Conservation (phyloP, 1,140 invertebrate genomes). For the Tetramorium alpestre region DNA sequence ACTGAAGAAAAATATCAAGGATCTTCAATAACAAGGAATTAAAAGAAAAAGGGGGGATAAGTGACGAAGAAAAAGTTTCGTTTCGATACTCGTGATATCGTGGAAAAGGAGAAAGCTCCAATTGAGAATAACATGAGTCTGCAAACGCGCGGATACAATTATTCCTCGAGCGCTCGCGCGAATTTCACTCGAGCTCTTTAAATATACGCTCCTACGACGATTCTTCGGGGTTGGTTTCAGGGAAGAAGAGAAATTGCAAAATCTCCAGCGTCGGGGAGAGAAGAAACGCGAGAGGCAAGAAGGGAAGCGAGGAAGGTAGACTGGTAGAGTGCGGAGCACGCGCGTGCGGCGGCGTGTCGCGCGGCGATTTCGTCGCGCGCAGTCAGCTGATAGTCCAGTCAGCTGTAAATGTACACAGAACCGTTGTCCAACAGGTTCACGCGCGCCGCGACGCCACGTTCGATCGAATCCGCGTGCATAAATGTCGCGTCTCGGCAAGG, state of each 20-base stretch:
- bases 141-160: no score
- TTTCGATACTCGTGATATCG: no score
- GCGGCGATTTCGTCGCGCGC: constrained; percentile 65
- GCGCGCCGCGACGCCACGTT: constrained; percentile 32
- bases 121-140: no score
- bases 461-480: constrained; percentile 30
- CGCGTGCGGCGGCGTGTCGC: constrained; percentile 64
- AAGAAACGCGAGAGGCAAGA: no score
- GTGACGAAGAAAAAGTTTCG: no score
- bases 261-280: background rate
- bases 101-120: no score
- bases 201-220: no score
- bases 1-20: background rate
- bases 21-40: background rate
- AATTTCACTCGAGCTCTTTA: no score
- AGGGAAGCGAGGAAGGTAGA: background rate
- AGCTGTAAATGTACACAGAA: constrained; percentile 75
- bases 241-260: background rate
- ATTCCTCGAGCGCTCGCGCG: no score
- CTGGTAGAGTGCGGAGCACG: constrained; percentile 35
- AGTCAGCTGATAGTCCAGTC: constrained; percentile 74
- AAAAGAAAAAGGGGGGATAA: background rate
- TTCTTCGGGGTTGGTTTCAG: background rate
- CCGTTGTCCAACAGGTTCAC: constrained; percentile 79
- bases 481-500: background rate